Conservation (phyloP, 2,888 invertebrate genomes). For the Drosophila niveifrons region DNA sequence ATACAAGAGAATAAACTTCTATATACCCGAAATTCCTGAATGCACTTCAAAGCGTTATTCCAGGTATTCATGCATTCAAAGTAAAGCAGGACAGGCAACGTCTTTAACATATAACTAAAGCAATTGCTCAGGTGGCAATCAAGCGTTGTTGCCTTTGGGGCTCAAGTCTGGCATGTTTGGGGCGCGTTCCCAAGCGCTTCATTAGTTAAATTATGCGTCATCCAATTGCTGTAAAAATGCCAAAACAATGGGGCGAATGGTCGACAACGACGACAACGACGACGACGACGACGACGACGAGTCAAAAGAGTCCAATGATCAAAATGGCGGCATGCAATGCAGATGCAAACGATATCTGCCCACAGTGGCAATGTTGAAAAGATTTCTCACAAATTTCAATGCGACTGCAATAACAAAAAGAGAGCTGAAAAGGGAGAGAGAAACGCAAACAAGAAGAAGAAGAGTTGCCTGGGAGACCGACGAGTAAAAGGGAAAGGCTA, state of each 20-base stretch:
- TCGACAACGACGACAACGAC: not conserved
- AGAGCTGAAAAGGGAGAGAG: not conserved
- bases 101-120: slow-evolving; percentile 6
- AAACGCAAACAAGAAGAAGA: slow-evolving; percentile 20
- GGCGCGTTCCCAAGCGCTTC: slow-evolving; percentile 60
- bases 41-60: not conserved
- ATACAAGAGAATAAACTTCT: not conserved
- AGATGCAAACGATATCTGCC: slow-evolving; percentile 76
- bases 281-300: not conserved
- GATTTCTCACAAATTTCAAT: slow-evolving; percentile 82
- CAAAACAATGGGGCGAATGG: slow-evolving; percentile 50
- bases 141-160: slow-evolving; percentile 18
- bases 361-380: slow-evolving; percentile 58
- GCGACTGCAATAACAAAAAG: slow-evolving; percentile 40
- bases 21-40: not conserved
- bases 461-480: slow-evolving; percentile 57
- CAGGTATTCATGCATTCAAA: slow-evolving; percentile 5
- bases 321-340: slow-evolving; percentile 76
- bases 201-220: slow-evolving; percentile 79
- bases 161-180: slow-evolving; percentile 25
- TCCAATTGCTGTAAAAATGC: slow-evolving; percentile 68
- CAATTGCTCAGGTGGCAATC: slow-evolving; percentile 50
- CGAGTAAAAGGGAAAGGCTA: slow-evolving; percentile 69
- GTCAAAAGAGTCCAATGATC: slow-evolving; percentile 37
- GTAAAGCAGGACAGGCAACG: not conserved